Percentiles rank a stretch among this genome's conserved stretches.
phyloP scores from a whole-genome alignment of 1,140 invertebrate genomes.

The Ostrea denselamellosa region DNA sequence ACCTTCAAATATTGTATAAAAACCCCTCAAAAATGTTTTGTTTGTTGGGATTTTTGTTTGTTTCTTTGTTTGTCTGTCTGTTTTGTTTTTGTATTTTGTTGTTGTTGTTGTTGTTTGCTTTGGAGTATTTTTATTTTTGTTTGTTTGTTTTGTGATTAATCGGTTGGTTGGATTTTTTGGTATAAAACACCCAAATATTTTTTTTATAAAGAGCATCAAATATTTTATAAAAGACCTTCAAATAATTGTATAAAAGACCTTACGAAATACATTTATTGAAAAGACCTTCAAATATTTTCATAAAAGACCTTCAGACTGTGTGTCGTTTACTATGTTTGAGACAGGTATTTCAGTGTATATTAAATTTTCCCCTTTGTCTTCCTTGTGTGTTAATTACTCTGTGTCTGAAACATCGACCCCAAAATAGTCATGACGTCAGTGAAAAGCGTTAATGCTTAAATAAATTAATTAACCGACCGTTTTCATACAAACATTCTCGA shows the following conservation, averaged over 20 bases:
- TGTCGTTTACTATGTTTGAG: not conserved
- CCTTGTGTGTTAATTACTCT: not conserved
- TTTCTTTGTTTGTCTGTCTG: too few species aligned
- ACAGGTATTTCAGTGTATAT: not conserved
- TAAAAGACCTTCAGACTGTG: not conserved
- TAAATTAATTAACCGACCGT: slow-evolving; percentile 2
- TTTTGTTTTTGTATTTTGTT: too few species aligned
- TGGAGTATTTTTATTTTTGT: too few species aligned
- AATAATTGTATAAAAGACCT: not conserved
- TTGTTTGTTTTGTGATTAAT: too few species aligned
- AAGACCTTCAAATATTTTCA: not conserved
- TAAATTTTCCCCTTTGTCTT: not conserved
- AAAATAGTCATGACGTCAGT: not conserved
- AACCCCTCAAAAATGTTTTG: too few species aligned
- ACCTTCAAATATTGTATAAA: too few species aligned
- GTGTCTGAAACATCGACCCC: not conserved
- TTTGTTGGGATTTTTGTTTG: too few species aligned
- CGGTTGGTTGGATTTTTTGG: too few species aligned
- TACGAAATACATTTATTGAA: not conserved
- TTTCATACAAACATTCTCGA: not conserved
- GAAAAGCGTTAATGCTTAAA: not conserved
- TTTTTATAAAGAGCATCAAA: too few species aligned
- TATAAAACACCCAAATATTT: too few species aligned
- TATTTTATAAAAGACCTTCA: not conserved
- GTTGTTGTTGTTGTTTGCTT: too few species aligned